A percentile compares a stretch with the other conserved stretches of the same genome.
Conservation (phyloP, 2,888 invertebrate species). For the Nemotelus nigrinus region DNA sequence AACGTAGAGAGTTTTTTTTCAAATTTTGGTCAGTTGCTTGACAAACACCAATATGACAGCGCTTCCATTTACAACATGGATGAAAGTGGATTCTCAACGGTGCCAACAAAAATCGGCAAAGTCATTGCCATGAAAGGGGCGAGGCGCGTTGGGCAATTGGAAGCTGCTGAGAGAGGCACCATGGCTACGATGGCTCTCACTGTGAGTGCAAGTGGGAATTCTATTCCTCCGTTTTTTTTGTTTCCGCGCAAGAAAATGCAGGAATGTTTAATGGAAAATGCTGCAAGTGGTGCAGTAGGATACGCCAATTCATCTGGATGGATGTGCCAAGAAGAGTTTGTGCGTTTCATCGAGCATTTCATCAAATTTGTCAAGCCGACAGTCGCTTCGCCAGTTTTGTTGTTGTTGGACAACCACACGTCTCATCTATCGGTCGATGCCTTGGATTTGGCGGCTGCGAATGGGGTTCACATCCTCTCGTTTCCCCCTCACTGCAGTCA, state of each 20-base stretch:
- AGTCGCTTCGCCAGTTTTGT: constrained; percentile 36
- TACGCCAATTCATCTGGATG: constrained; percentile 51
- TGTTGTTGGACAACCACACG: constrained; percentile 47
- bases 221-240: no score
- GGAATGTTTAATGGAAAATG: neutral
- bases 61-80: constrained; percentile 54
- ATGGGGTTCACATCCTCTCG: no score
- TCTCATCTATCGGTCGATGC: neutral
- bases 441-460: no score
- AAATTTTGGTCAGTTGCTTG: constrained; percentile 54
- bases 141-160: constrained; percentile 57
- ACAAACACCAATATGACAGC: constrained; percentile 51
- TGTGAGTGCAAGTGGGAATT: no score
- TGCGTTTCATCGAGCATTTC: constrained; percentile 51
- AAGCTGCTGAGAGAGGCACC: constrained; percentile 55
- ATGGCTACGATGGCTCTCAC: constrained; percentile 55
- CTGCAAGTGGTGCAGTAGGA: constrained; percentile 4
- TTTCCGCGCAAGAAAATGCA: no score
- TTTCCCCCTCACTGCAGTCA: no score
- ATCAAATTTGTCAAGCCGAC: constrained; percentile 41
- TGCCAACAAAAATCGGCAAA: constrained; percentile 53
- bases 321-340: constrained; percentile 54
- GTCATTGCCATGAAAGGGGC: constrained; percentile 53
- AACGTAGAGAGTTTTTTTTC: constrained; percentile 54
- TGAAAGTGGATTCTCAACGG: constrained; percentile 55